phyloP scores from a whole-genome alignment of 2,888 invertebrate genomes.

The Cerceris rybyensis region DNA sequence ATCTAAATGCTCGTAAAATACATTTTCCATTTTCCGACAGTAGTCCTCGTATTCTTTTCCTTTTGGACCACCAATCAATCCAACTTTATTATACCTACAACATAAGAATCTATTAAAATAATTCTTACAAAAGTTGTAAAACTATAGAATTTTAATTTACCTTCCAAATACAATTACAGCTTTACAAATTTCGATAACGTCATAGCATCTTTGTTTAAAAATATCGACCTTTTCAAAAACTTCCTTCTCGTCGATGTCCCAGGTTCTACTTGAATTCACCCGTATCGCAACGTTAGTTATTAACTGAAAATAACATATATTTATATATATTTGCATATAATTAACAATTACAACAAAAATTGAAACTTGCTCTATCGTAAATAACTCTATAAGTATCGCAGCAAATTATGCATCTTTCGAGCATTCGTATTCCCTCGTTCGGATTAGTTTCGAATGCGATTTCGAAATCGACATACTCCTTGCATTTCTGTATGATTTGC shows the following conservation, averaged over 20 bases:
- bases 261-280: slow-evolving; percentile 73
- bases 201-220: slow-evolving; percentile 84
- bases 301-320: slow-evolving; percentile 38
- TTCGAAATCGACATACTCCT: slow-evolving; percentile 81
- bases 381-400: slow-evolving; percentile 82
- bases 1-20: slow-evolving; percentile 81
- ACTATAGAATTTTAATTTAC: slow-evolving; percentile 61
- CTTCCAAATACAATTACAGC: slow-evolving; percentile 83
- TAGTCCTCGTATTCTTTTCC: slow-evolving; percentile 74
- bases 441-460: slow-evolving; percentile 82
- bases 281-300: slow-evolving; percentile 10
- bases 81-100: slow-evolving; percentile 78
- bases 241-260: slow-evolving; percentile 82
- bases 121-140: not conserved
- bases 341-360: not conserved
- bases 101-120: not conserved
- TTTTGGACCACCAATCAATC: slow-evolving; percentile 82
- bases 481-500: slow-evolving; percentile 83
- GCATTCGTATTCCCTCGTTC: slow-evolving; percentile 79
- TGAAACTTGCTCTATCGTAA: slow-evolving; percentile 76
- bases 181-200: slow-evolving; percentile 84
- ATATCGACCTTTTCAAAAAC: slow-evolving; percentile 84
- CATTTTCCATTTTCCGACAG: slow-evolving; percentile 80
- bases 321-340: not conserved
- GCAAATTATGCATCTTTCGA: slow-evolving; percentile 82